A percentile compares a stretch with the other conserved stretches of the same genome.
These are phyloP conservation scores for Mizuhopecten yessoensis DNA, from an alignment of 1,140 invertebrate genomes.

Conservation along the genomic window DNA sequence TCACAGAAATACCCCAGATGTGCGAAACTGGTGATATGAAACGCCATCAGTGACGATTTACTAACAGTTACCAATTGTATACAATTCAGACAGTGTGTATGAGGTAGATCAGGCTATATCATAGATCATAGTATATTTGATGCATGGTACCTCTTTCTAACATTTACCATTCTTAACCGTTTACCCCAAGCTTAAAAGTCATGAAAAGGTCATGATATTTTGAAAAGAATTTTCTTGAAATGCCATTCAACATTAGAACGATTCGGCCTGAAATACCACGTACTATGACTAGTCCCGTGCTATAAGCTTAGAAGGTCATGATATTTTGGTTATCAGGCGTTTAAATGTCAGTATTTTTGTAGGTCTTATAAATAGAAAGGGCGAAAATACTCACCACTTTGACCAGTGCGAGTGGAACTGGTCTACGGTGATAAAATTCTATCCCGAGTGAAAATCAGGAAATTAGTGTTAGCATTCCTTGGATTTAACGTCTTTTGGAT, in stretches of 20 bases:
- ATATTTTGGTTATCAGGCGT: slow-evolving; percentile 27
- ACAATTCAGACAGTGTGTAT: neutral
- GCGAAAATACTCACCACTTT: slow-evolving; percentile 26
- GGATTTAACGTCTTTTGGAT: neutral
- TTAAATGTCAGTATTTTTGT: slow-evolving; percentile 40
- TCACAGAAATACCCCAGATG: neutral
- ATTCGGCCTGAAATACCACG: slow-evolving; percentile 4
- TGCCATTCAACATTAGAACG: slow-evolving; percentile 38
- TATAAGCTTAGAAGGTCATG: slow-evolving; percentile 33
- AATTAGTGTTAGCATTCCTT: neutral
- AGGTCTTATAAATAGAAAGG: slow-evolving; percentile 39
- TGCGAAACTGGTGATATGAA: neutral
- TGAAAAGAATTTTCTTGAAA: slow-evolving; percentile 40
- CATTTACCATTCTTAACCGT: slow-evolving; percentile 12
- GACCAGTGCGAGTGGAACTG: neutral
- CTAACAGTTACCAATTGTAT: neutral
- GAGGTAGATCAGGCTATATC: neutral
- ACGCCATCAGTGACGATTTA: neutral
- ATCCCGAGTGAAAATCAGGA: slow-evolving; percentile 6
- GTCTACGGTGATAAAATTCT: neutral
- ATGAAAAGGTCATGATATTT: slow-evolving; percentile 39
- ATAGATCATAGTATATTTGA: neutral
- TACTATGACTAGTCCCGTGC: slow-evolving; percentile 2
- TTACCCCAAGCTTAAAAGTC: slow-evolving; percentile 13
- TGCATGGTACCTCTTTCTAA: neutral